A percentile compares a stretch with the other conserved stretches of the same genome.
These are phyloP conservation scores for Nematostella vectensis DNA, from an alignment of 92 coral and sea anemone species.

Conservation along the genomic window DNA sequence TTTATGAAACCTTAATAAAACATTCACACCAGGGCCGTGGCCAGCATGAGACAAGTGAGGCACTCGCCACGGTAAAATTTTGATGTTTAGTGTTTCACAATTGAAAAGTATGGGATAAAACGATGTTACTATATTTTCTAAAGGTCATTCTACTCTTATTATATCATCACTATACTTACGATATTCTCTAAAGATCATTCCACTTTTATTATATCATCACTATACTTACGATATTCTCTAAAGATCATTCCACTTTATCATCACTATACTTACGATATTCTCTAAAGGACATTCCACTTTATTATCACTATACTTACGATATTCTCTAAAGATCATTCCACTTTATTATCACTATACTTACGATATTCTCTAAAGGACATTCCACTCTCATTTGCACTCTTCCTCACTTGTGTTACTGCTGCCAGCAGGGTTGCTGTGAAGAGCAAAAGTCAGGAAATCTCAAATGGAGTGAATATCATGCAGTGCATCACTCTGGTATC, in stretches of 20 bases:
- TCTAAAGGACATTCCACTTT: constrained; percentile 78
- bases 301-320: constrained; percentile 46
- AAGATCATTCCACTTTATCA: no score
- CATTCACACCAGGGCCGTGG: not conserved
- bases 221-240: constrained; percentile 70
- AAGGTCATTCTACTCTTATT: constrained; percentile 64
- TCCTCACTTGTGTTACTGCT: constrained; percentile 81
- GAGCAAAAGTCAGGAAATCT: constrained; percentile 5
- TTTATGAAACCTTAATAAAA: no score
- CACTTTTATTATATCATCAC: constrained; percentile 82
- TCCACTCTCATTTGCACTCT: constrained; percentile 87
- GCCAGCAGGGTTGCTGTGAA: constrained; percentile 70
- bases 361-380: constrained; percentile 85
- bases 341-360: constrained; percentile 46
- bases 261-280: constrained; percentile 69
- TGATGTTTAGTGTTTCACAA: no score
- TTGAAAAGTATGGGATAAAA: not conserved
- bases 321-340: constrained; percentile 80
- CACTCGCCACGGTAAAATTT: no score
- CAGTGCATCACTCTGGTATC: no score
- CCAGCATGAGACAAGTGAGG: no score
- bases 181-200: constrained; percentile 80
- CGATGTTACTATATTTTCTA: constrained; percentile 65
- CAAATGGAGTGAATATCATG: no score
- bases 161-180: constrained; percentile 48